Evolutionary conservation across 2,888 invertebrate genomes (phyloP), one percentile per base, ranked within the genome.

Genomic region (Heliconius aoede): DNA sequence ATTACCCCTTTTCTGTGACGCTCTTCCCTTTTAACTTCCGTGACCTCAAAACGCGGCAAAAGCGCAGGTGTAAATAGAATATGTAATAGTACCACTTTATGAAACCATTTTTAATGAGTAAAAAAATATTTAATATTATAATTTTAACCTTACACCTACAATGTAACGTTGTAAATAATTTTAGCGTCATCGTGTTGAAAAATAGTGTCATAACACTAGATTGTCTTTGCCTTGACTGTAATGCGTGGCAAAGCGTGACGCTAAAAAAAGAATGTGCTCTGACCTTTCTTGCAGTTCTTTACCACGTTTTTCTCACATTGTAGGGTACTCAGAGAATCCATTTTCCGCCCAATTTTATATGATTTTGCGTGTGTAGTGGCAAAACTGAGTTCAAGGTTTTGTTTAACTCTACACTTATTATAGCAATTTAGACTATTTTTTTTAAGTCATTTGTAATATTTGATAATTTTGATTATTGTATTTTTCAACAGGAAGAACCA

Each of bases 401-500:
- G 9, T 9, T 9, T 1, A 36, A 36, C 32, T 8, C 36, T 9
- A 9, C 36, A 32, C 32, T 5, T 32, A 32, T 8, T 9, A 9
- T 36, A 36, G 1, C 11, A 9, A 36, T 11, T 4, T 15, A 15
- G 40, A 40, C 0, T 15, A 40, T 40, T 40, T 40, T 15, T 32
- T 40, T 40, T 0, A 15, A 40, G 15, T 13, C 18, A 18, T 46
- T 7, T 7, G 0, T 46, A 21, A 7, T 21, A 46, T 46, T 40
- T 7, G 21, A 21, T 21, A 0, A 4, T 15, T 46, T 7, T 46
- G 1, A 55, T 55, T 55, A n/a, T n/a, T 55, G 55, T 9, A 9
- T n/a, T 55, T n/a, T 32, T 62, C 0, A 64, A 36, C 86, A 95
- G 95, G 93, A 94, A 58, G 94, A 94, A 78, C 94, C 94, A 72